Evolutionary conservation across 2,797 vertebrate species (phyloP).

Genomic region (Gymnothorax reevesii): DNA sequence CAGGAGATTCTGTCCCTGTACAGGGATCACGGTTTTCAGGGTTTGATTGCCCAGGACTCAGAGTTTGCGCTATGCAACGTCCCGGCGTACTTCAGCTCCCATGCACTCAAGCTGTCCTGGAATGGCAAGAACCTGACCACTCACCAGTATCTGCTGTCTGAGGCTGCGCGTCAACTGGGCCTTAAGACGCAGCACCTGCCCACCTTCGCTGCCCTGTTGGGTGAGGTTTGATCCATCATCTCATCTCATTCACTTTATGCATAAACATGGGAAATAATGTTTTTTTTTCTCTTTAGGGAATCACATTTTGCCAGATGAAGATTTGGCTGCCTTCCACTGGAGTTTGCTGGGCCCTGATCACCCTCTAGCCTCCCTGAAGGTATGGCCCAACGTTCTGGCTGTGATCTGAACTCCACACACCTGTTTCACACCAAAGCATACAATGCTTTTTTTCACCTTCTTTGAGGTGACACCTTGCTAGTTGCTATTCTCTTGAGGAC

Average conservation of each 20-base stretch:
- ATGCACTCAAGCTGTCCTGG: constrained; percentile 91
- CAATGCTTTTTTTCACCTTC: not conserved
- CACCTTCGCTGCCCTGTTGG: constrained; percentile 88
- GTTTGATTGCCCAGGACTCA: constrained; percentile 89
- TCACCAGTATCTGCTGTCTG: constrained; percentile 89
- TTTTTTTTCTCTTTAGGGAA: constrained; percentile 72
- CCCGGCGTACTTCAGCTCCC: constrained; percentile 89
- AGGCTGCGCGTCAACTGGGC: constrained; percentile 87
- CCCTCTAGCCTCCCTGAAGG: constrained; percentile 91
- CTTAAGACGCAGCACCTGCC: constrained; percentile 88
- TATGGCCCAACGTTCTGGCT: constrained; percentile 45
- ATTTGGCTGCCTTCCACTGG: constrained; percentile 94
- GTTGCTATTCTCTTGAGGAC: not conserved
- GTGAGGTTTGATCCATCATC: constrained; percentile 57
- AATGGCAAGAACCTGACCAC: constrained; percentile 93
- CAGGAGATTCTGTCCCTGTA: constrained; percentile 92
- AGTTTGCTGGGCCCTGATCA: constrained; percentile 92
- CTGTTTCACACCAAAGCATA: not conserved
- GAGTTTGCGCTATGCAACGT: constrained; percentile 92
- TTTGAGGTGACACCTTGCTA: not conserved
- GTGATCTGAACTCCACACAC: not conserved
- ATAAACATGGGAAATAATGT: not conserved
- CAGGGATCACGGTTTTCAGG: constrained; percentile 87
- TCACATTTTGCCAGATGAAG: constrained; percentile 93
- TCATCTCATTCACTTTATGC: not conserved